phyloP scores from a whole-genome alignment of 2,113 vertebrate species.

The Stictonetta naevosa region DNA sequence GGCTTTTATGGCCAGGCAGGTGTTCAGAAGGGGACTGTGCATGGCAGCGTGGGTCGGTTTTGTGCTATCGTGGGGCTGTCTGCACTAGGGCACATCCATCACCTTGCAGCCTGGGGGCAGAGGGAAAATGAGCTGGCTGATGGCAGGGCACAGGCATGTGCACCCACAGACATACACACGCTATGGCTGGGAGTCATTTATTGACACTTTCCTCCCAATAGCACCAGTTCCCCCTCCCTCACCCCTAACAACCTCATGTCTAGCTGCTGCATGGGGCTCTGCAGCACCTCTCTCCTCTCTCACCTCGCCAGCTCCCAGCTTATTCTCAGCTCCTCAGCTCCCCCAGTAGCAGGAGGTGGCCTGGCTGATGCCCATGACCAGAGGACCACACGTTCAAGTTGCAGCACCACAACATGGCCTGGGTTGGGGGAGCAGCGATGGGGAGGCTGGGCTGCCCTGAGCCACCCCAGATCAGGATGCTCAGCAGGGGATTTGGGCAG shows the following conservation, averaged over 20 bases:
- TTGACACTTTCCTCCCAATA: neutral
- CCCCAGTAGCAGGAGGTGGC: neutral
- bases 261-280: neutral
- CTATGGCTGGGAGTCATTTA: neutral
- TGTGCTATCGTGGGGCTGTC: neutral
- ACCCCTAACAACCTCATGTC: neutral
- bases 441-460: rapidly evolving
- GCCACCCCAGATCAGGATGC: too few species aligned
- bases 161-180: neutral
- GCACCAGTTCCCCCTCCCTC: neutral
- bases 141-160: neutral
- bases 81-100: neutral
- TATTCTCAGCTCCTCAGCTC: neutral
- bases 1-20: rapidly evolving
- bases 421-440: neutral
- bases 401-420: rapidly evolving
- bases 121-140: neutral
- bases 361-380: neutral
- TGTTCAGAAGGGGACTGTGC: neutral
- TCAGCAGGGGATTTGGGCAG: neutral
- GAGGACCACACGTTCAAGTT: neutral
- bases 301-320: neutral
- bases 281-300: rapidly evolving
- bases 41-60: neutral
- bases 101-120: neutral